Base-by-base conservation (phyloP, 2,113 vertebrate genomes). In the Scartelaos histophorus region DNA sequence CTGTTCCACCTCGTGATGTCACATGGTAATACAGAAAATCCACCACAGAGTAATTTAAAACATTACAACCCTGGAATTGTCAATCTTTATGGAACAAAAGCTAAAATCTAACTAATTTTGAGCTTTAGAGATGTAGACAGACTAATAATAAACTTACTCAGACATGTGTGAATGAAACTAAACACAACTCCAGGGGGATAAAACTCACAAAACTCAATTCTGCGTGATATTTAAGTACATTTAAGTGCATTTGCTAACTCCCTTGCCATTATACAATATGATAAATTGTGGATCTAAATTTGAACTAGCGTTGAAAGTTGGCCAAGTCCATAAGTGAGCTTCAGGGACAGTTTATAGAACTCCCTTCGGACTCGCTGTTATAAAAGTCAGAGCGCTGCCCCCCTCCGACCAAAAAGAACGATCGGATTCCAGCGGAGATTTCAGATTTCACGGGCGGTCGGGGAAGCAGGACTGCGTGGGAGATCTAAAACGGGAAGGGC, bases 361-460 rank as follows among this genome's bases (percentile, higher is more conserved):
- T 82, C 78, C 76, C 73, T 17, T 7, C 38, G 46, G 81, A 74
- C 54, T 69, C 53, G 35, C 68, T 4, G 65, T 46, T 75, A 21
- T 21, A 80, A 89, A 90, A 85, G 87, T 89, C 84, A 85, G 66
- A 78, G 87, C 85, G 71, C 87, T 87, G 70, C 67, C 82, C 77
- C 87, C 82, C 80, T 73, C 35, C 7, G 82, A 82, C 84, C 38
- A 83, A 83, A 82, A 66, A 34, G 74, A 69, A 77, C 77, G 75
- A 69, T 80, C 74, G 84, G 29, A 81, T 81, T 76, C 22, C 45
- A 70, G 79, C 83, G 76, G 83, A 71, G 70, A 85, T 88, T 79
- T 79, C 68, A 71, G 70, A 85, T 88, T 79, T 79, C 68, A 60
- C 17, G 24, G 34, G 69, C 19, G 53, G 21, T 46, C 46, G 17